phyloP scores from a whole-genome alignment of 2,888 invertebrate species.

The Panopea generosa region DNA sequence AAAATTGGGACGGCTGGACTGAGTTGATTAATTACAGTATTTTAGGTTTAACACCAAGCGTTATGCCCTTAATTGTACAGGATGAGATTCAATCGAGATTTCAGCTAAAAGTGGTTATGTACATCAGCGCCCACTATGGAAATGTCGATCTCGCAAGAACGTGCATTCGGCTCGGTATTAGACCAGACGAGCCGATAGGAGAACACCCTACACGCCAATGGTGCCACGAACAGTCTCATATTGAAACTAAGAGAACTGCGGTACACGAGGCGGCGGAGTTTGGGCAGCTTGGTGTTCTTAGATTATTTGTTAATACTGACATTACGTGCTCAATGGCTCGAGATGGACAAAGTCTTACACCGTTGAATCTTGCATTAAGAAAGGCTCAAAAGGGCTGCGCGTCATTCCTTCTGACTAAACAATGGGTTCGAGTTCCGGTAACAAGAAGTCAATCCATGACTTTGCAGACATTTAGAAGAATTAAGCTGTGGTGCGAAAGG shows the following conservation, averaged over 20 bases:
- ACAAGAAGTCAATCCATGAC: constrained; percentile 76
- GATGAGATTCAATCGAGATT: constrained; percentile 81
- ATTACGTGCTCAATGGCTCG: constrained; percentile 81
- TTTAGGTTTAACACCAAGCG: constrained; percentile 81
- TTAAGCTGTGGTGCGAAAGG: constrained; percentile 82
- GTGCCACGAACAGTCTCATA: constrained; percentile 79
- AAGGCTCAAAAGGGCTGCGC: constrained; percentile 82
- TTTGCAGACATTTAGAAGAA: constrained; percentile 77
- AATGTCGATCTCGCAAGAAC: constrained; percentile 82
- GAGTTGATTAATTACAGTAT: constrained; percentile 82
- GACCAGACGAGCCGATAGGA: constrained; percentile 83
- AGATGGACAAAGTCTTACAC: constrained; percentile 81
- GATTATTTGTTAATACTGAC: constrained; percentile 82
- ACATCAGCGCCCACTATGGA: constrained; percentile 83
- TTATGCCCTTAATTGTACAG: constrained; percentile 73
- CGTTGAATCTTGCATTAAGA: constrained; percentile 82
- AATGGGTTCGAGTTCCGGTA: constrained; percentile 83
- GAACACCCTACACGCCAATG: constrained; percentile 82
- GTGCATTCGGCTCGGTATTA: constrained; percentile 75
- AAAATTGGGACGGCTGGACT: constrained; percentile 85
- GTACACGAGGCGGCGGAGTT: constrained; percentile 83
- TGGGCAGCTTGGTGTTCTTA: constrained; percentile 80
- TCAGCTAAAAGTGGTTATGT: constrained; percentile 83
- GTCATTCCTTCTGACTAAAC: constrained; percentile 83
- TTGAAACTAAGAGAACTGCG: constrained; percentile 79